phyloP scores from a whole-genome alignment of 2,113 vertebrate genomes.

The Malurus elegans region DNA sequence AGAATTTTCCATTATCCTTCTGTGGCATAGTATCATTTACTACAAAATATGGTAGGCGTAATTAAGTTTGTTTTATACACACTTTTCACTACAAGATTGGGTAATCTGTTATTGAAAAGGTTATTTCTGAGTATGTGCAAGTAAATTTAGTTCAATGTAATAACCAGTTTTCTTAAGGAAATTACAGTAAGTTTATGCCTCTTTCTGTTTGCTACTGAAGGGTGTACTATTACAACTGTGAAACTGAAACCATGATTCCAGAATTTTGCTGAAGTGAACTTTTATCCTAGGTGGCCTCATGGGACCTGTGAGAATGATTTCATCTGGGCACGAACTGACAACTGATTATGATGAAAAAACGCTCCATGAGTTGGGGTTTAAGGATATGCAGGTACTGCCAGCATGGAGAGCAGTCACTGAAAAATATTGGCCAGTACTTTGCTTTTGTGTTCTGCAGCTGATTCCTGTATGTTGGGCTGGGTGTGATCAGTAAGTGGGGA shows the following conservation, averaged over 20 bases:
- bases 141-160: background rate
- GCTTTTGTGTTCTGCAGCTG: background rate
- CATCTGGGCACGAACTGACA: conserved; percentile 96
- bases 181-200: background rate
- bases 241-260: background rate
- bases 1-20: background rate
- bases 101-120: background rate
- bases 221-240: background rate
- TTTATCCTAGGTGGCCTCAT: conserved; percentile 87
- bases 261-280: background rate
- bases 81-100: background rate
- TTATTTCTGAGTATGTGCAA: background rate
- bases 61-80: background rate
- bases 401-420: background rate
- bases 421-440: background rate
- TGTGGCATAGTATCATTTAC: background rate
- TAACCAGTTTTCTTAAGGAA: background rate
- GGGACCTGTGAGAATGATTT: conserved; percentile 99
- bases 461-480: background rate
- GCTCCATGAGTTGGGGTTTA: conserved; percentile 95
- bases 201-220: background rate
- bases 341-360: conserved; percentile 99
- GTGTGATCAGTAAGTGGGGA: rapidly evolving
- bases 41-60: background rate
- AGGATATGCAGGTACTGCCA: conserved; percentile 94